Evolutionary conservation across 1,140 invertebrate genomes (phyloP), one percentile per base, ranked within the genome.

Genomic region (Scaptomyza hsui): DNA sequence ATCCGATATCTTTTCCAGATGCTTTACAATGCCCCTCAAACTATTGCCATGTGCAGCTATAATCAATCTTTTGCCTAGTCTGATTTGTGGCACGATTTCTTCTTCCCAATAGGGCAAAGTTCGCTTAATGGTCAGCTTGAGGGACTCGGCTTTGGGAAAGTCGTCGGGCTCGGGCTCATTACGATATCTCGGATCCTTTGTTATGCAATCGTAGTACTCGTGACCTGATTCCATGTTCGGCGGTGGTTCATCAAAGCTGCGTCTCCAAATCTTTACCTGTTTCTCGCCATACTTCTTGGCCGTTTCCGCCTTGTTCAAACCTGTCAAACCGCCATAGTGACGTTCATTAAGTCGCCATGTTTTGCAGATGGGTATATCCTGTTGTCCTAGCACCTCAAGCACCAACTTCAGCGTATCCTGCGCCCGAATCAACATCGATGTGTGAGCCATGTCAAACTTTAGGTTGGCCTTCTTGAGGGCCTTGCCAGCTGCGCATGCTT

Each of bases 31-130:
- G 47, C 97, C 98, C 77, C 98, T 93, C 45, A 99, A 93, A 92
- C 97, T 98, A 92, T 99, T 99, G 45, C 98, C 98, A 92, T 99
- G 98, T 62, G 98, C 98, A 75, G 97, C 96, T 83, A 99, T 97
- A 6, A 99, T 94, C 49, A 99, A 96, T 47, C 93, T 94, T 88
- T 98, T 97, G 35, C 97, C 97, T 74, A 94, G 94, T 90, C 97
- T 97, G 26, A 99, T 94, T 91, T 94, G 93, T 12, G 98, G 97
- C 63, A 98, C 96, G 91, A 99, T 98, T 7, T 94, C 94, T 75
- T 97, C 94, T 92, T 98, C 96, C 98, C 98, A 99, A 89, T 97
- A 99, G 0, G 98, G 98, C 61, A 99, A 92, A 7, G 96, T 97
- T 41, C 96, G 94, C 62, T 95, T 94, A 92, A 97, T 97, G 2